These are phyloP conservation scores for Diarsia rubi DNA, from an alignment of 2,888 invertebrate genomes.

Conservation along the genomic window DNA sequence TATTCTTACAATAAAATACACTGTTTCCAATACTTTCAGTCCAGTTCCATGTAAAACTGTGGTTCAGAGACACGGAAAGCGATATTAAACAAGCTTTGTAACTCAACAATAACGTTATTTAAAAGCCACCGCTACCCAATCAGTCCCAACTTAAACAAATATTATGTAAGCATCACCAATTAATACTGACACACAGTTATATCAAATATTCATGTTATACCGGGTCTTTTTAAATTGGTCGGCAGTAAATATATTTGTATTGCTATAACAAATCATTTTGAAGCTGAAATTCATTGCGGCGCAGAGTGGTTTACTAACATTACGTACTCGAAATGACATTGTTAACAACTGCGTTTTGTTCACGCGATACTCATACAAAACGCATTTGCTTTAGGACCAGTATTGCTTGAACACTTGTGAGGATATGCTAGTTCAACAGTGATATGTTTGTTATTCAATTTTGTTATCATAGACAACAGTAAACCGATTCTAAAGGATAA, in stretches of 20 bases:
- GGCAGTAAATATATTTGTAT: conserved; percentile 63
- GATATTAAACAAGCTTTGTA: conserved; percentile 51
- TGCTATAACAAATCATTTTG: conserved; percentile 66
- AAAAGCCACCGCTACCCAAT: conserved; percentile 55
- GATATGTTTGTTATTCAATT: conserved; percentile 53
- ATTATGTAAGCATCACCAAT: conserved; percentile 55
- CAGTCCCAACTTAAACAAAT: conserved; percentile 58
- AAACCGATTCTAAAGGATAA: conserved; percentile 50
- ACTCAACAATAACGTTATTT: conserved; percentile 55
- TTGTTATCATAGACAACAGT: conserved; percentile 50
- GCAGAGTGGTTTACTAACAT: conserved; percentile 64
- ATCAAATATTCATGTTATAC: conserved; percentile 31
- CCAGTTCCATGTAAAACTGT: background rate
- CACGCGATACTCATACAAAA: conserved; percentile 40
- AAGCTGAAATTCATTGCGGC: conserved; percentile 67
- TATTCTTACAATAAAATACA: background rate
- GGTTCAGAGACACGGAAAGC: conserved; percentile 60
- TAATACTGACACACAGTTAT: conserved; percentile 52
- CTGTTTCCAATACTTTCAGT: background rate
- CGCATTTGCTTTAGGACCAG: background rate
- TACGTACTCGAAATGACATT: conserved; percentile 62
- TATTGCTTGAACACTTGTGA: conserved; percentile 26
- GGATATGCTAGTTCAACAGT: conserved; percentile 32
- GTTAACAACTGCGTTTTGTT: conserved; percentile 51
- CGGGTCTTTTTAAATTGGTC: conserved; percentile 57